Base-by-base conservation (phyloP, 30 jellyfish, hydroid and myxozoan species). In the Pseudorhiza aurosa region DNA sequence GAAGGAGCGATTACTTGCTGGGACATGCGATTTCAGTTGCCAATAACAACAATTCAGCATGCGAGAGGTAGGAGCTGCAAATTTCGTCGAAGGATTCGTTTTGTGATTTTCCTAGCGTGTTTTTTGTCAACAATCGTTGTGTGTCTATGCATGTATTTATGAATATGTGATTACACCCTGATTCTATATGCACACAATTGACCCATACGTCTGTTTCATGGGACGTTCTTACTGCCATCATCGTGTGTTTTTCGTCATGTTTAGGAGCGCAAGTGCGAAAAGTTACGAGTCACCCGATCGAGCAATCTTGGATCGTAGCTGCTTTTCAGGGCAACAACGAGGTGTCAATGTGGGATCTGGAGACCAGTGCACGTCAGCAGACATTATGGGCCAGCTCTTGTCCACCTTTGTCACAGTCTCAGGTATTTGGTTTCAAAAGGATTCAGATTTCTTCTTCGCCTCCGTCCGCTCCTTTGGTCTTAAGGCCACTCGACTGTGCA, bases 1-100 rank as follows among this genome's bases (percentile, higher is more conserved):
- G 99, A 93, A 46, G 99, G 99, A 21, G 85, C 87, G 11, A 46
- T 93, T 55, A 94, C 79, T 8, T 93, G 99, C 70, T 93, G 99
- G 99, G 99, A 93, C 65, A 86, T 93, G 97, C 65, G 99, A 17
- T 93, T 93, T 68, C 99, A 93, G 75, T 58, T 93, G 43, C 99
- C 99, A 8, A 93, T 93, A 31, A 85, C 96, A 17, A 72, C 82
- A 19, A 93, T 93, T 18, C 86, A 69, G 26, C 99, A 93, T 74
- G 88, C 91, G 0, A 74, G 92, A 75, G 82, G 99, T 93, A 81
- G 27, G 97, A 81, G 4, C 10, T 15, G 9, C 55, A 42, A 15
- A 9, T 42, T 42, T 42, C n/a, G n/a, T n/a, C n/a, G n/a, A n/a
- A n/a, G n/a, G n/a, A n/a, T n/a, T n/a, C n/a, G n/a, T n/a, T n/a